These are phyloP conservation scores for Ptychochromis oligacanthus DNA, from an alignment of 2,113 vertebrate genomes.

Conservation along the genomic window DNA sequence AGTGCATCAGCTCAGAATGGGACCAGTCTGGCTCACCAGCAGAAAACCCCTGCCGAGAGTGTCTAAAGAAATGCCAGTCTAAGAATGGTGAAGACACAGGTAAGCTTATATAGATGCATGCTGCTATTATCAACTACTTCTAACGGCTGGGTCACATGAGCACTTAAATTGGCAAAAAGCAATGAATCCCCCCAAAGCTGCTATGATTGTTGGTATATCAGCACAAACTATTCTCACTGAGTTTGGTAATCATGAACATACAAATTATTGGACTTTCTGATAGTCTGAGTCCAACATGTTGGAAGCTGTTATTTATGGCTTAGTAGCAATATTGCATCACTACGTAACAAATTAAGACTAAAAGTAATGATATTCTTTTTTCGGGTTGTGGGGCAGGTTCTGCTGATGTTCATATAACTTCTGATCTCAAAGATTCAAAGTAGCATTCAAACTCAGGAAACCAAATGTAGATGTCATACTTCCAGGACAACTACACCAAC, in stretches of 20 bases:
- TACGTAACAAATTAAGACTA: too few species aligned
- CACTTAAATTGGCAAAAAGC: too few species aligned
- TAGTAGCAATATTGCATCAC: too few species aligned
- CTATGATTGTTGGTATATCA: background rate
- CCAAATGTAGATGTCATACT: background rate
- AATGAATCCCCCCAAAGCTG: too few species aligned
- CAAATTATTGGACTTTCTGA: too few species aligned
- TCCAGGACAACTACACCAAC: background rate
- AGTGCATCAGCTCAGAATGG: conserved; percentile 2
- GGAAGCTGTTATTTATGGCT: too few species aligned
- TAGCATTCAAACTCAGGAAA: background rate
- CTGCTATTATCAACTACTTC: background rate
- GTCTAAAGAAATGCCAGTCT: background rate
- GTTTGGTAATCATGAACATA: background rate
- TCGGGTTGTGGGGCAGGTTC: background rate
- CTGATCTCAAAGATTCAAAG: fast-evolving
- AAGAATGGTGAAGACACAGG: background rate
- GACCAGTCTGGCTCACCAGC: background rate
- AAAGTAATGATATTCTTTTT: background rate
- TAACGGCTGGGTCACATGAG: too few species aligned
- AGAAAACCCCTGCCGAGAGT: background rate
- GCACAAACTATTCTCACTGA: background rate
- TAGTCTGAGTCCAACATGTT: too few species aligned
- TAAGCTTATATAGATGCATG: background rate
- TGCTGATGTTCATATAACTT: background rate